Conservation (phyloP, 2,797 vertebrate genomes). For the Sebastes baramenuke region DNA sequence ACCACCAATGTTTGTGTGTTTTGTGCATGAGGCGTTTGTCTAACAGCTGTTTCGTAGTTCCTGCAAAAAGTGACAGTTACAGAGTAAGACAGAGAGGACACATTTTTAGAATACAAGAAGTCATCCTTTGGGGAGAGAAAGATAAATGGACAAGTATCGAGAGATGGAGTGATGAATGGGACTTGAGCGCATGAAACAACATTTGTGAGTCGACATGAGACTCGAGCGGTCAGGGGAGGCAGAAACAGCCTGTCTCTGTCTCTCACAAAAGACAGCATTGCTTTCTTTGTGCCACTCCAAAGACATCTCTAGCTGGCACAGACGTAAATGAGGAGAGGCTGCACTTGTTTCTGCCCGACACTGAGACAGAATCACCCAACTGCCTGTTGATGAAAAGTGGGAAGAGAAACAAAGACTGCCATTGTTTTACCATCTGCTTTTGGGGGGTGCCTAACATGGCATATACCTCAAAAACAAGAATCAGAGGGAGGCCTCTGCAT, state of each 20-base stretch:
- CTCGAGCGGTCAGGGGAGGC: slow-evolving; percentile 28
- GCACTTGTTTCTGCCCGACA: slow-evolving; percentile 61
- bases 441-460: slow-evolving; percentile 35
- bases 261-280: slow-evolving; percentile 45
- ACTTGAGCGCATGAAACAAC: slow-evolving; percentile 28
- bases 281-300: slow-evolving; percentile 58
- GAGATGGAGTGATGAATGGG: slow-evolving; percentile 20
- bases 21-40: not conserved
- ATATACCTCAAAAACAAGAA: slow-evolving; percentile 66
- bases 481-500: slow-evolving; percentile 39
- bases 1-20: not conserved
- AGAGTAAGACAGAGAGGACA: slow-evolving; percentile 7
- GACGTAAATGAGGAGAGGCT: slow-evolving; percentile 54
- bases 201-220: slow-evolving; percentile 58
- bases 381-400: slow-evolving; percentile 58
- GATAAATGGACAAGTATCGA: slow-evolving; percentile 14
- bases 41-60: not conserved
- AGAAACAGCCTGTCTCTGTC: slow-evolving; percentile 42
- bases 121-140: slow-evolving; percentile 17
- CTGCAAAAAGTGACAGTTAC: slow-evolving; percentile 5
- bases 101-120: slow-evolving; percentile 8
- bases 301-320: slow-evolving; percentile 65
- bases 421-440: slow-evolving; percentile 70
- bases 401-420: slow-evolving; percentile 61
- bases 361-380: slow-evolving; percentile 52